Base-by-base conservation (phyloP, 2,888 invertebrate genomes). In the Lasioglossum oenotherae region DNA sequence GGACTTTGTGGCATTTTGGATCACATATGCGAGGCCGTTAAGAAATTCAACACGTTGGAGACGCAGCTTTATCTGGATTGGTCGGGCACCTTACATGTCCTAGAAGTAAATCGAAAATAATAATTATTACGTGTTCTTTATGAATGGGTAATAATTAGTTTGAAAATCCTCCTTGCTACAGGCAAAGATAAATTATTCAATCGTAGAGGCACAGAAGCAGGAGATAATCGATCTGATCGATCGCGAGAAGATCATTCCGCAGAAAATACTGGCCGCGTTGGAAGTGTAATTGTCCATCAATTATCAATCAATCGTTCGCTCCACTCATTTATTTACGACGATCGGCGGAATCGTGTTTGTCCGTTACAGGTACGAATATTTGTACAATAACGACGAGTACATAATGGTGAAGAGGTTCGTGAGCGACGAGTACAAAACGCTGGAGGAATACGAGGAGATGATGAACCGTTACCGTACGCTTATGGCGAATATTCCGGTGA, bases 31-130 rank as follows among this genome's bases (percentile, higher is more conserved):
- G 96, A 97, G 84, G 97, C 98, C 0, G 97, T 98, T 75, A 96
- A 96, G 89, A 96, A 96, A 78, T 96, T 98, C 78, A 98, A 98
- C 1, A 96, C 98, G 80, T 96, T 99, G 69, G 99, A 99, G 95
- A 97, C 97, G 1, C 96, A 97, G 91, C 95, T 98, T 72, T 98
- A 90, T n/a, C 67, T 91, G n/a, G 91, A 91, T 57, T 91, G 91
- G 91, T 77, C 87, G 19, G 93, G 92, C 10, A 87, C 92, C 8
- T 80, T 67, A 19, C 87, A 86, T 14, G 80, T 89, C 38, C 85
- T 95, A 5, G 92, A 94, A 89, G 94, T 94, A 69, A 12, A 12
- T 23, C 4, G 41, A 41, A 12, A 38, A 41, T 69, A 23, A 41
- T 69, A 4, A 10, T 41, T 23, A 27, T 31, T 2, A 64, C 12